A percentile compares a stretch with the other conserved stretches of the same genome.
Conservation (phyloP, 2,797 vertebrate genomes). For the Adelosebastes latens region DNA sequence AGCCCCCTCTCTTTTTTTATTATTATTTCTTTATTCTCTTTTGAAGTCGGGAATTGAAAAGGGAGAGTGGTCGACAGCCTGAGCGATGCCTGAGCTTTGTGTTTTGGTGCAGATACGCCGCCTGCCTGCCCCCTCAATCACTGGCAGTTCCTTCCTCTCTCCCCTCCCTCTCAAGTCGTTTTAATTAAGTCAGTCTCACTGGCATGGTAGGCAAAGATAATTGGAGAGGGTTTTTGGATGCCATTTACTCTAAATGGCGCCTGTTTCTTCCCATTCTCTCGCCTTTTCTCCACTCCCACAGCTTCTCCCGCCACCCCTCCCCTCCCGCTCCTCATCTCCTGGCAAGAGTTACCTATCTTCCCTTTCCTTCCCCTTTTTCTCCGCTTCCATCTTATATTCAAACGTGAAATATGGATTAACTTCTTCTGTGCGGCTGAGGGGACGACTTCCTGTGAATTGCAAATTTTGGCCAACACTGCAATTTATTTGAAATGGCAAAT, state of each 20-base stretch:
- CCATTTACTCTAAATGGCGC: slow-evolving; percentile 87
- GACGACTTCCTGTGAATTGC: slow-evolving; percentile 78
- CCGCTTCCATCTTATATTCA: slow-evolving; percentile 77
- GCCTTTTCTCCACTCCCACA: slow-evolving; percentile 66
- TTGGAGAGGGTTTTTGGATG: slow-evolving; percentile 89
- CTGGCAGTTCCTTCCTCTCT: slow-evolving; percentile 72
- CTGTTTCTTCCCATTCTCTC: slow-evolving; percentile 81
- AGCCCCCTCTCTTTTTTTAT: slow-evolving; percentile 75
- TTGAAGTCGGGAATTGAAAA: slow-evolving; percentile 87
- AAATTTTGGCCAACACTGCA: slow-evolving; percentile 79
- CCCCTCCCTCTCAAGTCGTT: slow-evolving; percentile 85
- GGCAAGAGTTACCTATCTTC: slow-evolving; percentile 76
- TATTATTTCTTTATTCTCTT: slow-evolving; percentile 85
- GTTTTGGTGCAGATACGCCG: slow-evolving; percentile 84
- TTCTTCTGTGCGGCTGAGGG: slow-evolving; percentile 71
- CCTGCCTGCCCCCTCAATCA: slow-evolving; percentile 84
- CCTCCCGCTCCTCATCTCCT: slow-evolving; percentile 66
- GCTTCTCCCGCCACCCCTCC: slow-evolving; percentile 45
- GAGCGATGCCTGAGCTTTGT: slow-evolving; percentile 82
- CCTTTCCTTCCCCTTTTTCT: slow-evolving; percentile 44
- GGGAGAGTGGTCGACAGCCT: slow-evolving; percentile 81
- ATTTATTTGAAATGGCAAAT: slow-evolving; percentile 83
- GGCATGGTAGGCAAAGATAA: slow-evolving; percentile 88
- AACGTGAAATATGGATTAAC: slow-evolving; percentile 83
- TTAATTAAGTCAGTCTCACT: slow-evolving; percentile 91